phyloP scores from a whole-genome alignment of 2,113 vertebrate species.

The Cyprinus carpio region DNA sequence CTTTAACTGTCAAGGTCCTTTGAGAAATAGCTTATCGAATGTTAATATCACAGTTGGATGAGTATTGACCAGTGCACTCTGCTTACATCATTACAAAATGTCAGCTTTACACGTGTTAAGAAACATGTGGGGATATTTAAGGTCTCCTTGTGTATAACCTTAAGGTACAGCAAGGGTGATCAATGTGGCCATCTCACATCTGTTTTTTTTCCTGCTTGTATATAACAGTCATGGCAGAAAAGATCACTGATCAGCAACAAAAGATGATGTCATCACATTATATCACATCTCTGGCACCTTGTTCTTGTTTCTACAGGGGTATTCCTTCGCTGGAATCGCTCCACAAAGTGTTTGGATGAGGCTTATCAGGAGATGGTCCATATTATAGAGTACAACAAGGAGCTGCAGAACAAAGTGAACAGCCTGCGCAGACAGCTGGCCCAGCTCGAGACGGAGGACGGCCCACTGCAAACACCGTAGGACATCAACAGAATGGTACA shows the following conservation, averaged over 20 bases:
- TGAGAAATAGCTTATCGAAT: background rate
- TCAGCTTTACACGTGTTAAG: background rate
- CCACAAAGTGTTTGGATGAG: constrained; percentile 88
- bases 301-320: constrained; percentile 74
- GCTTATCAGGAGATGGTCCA: constrained; percentile 90
- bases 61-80: background rate
- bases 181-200: too few relatives aligned
- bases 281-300: background rate
- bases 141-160: background rate
- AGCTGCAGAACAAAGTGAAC: constrained; percentile 93
- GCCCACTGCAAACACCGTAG: constrained; percentile 75
- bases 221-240: background rate
- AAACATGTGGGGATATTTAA: background rate
- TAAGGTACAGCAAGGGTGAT: background rate
- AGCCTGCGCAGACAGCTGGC: constrained; percentile 86
- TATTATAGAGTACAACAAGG: constrained; percentile 93
- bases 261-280: background rate
- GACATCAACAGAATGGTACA: background rate
- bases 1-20: background rate
- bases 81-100: background rate
- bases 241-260: background rate
- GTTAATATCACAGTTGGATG: constrained; percentile 4
- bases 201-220: too few relatives aligned
- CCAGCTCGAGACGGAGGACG: constrained; percentile 81
- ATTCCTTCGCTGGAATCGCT: constrained; percentile 95